phyloP scores from a whole-genome alignment of 2,113 vertebrate species.

The Atrichornis clamosus region DNA sequence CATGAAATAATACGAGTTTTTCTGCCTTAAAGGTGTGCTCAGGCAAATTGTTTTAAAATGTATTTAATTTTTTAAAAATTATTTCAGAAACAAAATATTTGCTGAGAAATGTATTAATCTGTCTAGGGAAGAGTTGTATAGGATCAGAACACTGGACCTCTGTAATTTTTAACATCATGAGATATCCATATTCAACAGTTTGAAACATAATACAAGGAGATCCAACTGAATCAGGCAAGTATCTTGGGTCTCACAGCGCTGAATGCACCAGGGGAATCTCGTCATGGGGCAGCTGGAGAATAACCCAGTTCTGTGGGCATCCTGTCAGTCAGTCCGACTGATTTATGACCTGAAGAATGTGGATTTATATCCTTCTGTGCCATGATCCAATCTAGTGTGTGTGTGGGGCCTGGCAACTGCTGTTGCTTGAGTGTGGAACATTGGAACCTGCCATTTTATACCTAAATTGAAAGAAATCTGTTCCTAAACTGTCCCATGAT shows the following conservation, averaged over 20 bases:
- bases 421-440: background rate
- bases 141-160: background rate
- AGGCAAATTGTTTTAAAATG: constrained; percentile 29
- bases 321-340: background rate
- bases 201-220: background rate
- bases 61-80: background rate
- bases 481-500: background rate
- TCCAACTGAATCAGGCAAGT: background rate
- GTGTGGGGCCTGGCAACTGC: background rate
- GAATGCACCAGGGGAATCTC: background rate
- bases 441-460: constrained; percentile 16
- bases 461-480: background rate
- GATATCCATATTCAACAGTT: constrained; percentile 14
- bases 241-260: background rate
- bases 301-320: background rate
- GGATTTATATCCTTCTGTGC: background rate
- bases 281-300: background rate
- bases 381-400: background rate
- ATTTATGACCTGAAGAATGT: constrained; percentile 14
- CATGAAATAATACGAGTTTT: constrained; percentile 4
- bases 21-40: constrained; percentile 1
- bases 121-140: background rate
- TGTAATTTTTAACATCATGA: background rate
- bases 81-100: constrained; percentile 15
- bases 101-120: constrained; percentile 20